These are phyloP conservation scores for Pachypeltis micranthus DNA, from an alignment of 1,140 invertebrate species.

Conservation along the genomic window DNA sequence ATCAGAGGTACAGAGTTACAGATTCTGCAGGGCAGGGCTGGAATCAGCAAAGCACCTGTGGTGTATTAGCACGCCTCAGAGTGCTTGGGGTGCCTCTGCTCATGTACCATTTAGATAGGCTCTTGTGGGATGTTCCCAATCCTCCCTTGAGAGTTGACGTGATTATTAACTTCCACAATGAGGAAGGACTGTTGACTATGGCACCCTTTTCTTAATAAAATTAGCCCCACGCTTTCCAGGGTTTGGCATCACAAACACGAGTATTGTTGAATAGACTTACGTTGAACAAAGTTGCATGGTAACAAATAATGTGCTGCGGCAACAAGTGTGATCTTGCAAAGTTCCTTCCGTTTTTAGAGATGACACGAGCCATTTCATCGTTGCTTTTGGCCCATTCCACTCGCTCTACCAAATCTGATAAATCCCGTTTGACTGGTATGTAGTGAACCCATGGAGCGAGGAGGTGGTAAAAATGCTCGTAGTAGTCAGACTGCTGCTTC, in stretches of 20 bases:
- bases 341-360: constrained; percentile 54
- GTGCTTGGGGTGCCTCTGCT: background rate
- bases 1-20: too few species aligned
- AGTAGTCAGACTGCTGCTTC: constrained; percentile 86
- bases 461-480: constrained; percentile 85
- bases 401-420: constrained; percentile 68
- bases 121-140: background rate
- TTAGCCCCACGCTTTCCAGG: background rate
- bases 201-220: background rate
- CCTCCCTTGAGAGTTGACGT: background rate
- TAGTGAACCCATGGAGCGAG: constrained; percentile 69
- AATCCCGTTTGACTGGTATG: constrained; percentile 65
- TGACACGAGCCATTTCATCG: constrained; percentile 57
- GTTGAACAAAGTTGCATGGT: constrained; percentile 67
- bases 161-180: background rate
- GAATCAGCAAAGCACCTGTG: too few species aligned
- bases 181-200: background rate
- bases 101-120: background rate
- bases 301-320: constrained; percentile 80
- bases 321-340: constrained; percentile 69
- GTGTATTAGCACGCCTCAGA: too few species aligned
- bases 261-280: constrained; percentile 36
- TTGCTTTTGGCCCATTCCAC: constrained; percentile 68
- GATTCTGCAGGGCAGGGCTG: too few species aligned
- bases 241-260: constrained; percentile 3